Percentiles rank a stretch among this genome's conserved stretches.
phyloP scores from a whole-genome alignment of 2,113 vertebrate species.

The Platysteira castanea region DNA sequence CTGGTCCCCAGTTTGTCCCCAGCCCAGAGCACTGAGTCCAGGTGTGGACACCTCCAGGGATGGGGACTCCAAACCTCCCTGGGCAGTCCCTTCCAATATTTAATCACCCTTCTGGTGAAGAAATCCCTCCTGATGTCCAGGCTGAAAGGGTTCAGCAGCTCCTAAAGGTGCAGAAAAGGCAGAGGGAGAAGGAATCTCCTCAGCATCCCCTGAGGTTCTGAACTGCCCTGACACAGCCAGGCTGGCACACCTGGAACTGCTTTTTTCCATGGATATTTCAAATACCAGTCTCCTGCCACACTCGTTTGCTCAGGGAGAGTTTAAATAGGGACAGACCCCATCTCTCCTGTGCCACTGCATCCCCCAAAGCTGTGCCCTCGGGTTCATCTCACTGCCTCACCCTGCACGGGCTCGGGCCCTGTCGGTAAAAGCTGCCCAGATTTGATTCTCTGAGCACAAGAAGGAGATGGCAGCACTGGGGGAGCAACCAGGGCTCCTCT shows the following conservation, averaged over 20 bases:
- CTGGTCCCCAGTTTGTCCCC: background rate
- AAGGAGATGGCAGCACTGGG: fast-evolving
- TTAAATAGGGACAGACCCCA: background rate
- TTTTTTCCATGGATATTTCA: background rate
- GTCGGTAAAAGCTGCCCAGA: fast-evolving
- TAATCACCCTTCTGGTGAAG: no score
- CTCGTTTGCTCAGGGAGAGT: background rate
- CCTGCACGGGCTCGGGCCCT: fast-evolving
- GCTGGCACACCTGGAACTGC: background rate
- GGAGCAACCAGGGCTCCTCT: background rate
- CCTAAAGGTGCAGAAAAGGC: background rate
- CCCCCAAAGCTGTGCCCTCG: fast-evolving
- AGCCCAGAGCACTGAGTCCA: background rate
- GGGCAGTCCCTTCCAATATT: background rate
- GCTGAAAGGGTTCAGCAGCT: background rate
- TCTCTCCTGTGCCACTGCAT: background rate
- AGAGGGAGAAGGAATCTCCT: background rate
- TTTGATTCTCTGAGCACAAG: background rate
- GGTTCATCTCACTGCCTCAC: fast-evolving
- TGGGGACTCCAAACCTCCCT: background rate
- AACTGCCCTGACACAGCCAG: background rate
- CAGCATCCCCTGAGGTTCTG: background rate
- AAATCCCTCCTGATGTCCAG: background rate
- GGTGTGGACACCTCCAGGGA: background rate
- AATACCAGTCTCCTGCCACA: background rate